A percentile compares a stretch with the other conserved stretches of the same genome.
These are phyloP conservation scores for Tipula unca DNA, from an alignment of 2,888 invertebrate genomes.

Conservation along the genomic window DNA sequence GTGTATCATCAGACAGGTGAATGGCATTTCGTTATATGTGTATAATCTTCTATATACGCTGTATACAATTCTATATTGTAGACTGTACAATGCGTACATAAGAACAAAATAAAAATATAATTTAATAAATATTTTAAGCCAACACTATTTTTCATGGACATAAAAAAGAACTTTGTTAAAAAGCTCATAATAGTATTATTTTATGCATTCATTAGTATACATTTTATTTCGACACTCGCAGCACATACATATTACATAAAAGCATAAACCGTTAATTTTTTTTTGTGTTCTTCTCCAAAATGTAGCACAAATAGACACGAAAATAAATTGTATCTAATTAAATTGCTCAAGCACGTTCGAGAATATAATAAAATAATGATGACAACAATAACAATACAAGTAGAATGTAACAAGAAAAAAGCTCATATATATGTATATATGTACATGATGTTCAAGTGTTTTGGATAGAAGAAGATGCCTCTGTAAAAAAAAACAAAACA, in stretches of 20 bases:
- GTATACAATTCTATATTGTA: neutral
- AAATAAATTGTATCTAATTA: neutral
- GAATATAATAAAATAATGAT: neutral
- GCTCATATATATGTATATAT: neutral
- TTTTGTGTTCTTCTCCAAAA: neutral
- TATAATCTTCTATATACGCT: neutral
- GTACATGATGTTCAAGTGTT: neutral
- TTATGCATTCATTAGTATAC: neutral
- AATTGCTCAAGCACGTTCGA: neutral
- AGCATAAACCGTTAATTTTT: neutral
- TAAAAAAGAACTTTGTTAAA: neutral
- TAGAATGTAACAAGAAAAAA: neutral
- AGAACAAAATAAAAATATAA: neutral
- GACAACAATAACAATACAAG: neutral
- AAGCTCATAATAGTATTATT: neutral
- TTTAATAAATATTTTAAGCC: neutral
- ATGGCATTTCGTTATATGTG: neutral
- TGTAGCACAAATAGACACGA: neutral
- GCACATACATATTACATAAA: neutral
- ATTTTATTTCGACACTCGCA: neutral
- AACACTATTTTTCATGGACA: neutral
- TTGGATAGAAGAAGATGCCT: neutral
- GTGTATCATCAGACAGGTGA: neutral
- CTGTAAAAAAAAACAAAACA: too few species aligned
- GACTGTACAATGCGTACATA: neutral